phyloP scores from a whole-genome alignment of 2,888 invertebrate genomes.

The Drosophila nr. medialis region DNA sequence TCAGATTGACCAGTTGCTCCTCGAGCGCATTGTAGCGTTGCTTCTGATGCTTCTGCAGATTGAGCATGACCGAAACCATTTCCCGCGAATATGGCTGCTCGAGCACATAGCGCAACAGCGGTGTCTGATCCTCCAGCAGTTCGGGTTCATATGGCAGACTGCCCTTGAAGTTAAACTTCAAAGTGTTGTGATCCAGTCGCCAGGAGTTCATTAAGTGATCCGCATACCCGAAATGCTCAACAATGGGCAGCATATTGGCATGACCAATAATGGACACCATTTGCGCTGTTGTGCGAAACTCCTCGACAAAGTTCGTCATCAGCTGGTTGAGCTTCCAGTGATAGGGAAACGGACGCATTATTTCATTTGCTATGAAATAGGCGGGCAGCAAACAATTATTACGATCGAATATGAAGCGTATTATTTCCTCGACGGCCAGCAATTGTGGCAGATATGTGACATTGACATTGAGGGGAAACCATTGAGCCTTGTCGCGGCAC shows the following conservation, averaged over 20 bases:
- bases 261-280: slow-evolving; percentile 97
- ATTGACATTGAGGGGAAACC: slow-evolving; percentile 91
- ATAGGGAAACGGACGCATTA: slow-evolving; percentile 90
- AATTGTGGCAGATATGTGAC: slow-evolving; percentile 93
- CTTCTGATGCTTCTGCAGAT: slow-evolving; percentile 96
- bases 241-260: slow-evolving; percentile 95
- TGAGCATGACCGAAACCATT: slow-evolving; percentile 97
- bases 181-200: slow-evolving; percentile 94
- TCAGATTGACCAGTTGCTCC: slow-evolving; percentile 95
- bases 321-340: slow-evolving; percentile 97
- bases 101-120: slow-evolving; percentile 93
- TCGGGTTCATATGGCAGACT: slow-evolving; percentile 96
- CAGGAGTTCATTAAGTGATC: slow-evolving; percentile 96
- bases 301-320: slow-evolving; percentile 95
- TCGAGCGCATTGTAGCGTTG: slow-evolving; percentile 95
- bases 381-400: slow-evolving; percentile 96
- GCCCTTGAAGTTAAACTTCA: slow-evolving; percentile 87
- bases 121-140: slow-evolving; percentile 94
- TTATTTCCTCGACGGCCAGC: slow-evolving; percentile 91
- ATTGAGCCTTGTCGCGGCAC: slow-evolving; percentile 94
- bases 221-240: slow-evolving; percentile 96
- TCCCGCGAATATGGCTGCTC: slow-evolving; percentile 98
- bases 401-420: slow-evolving; percentile 95
- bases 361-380: slow-evolving; percentile 97
- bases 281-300: slow-evolving; percentile 96